Conservation (phyloP, 2,888 invertebrate species). For the Ischnura elegans region DNA sequence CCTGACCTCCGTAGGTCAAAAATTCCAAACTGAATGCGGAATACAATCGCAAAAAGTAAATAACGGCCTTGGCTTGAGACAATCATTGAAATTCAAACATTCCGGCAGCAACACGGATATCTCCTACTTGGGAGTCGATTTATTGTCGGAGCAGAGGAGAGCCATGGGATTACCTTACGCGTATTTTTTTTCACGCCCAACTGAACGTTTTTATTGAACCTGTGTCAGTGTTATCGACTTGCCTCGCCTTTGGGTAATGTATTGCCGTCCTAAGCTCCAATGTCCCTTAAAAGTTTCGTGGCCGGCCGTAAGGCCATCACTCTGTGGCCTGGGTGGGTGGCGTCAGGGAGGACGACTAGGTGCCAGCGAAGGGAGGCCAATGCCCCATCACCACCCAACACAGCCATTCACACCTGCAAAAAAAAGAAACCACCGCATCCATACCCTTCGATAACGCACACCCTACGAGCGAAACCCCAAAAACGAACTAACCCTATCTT, state of each 20-base stretch:
- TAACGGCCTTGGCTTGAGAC: neutral
- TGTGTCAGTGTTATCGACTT: conserved; percentile 46
- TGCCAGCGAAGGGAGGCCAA: neutral
- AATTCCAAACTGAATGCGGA: neutral
- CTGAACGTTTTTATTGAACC: conserved; percentile 46
- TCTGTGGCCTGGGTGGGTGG: neutral
- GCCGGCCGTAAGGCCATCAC: conserved; percentile 39
- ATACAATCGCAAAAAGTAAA: neutral
- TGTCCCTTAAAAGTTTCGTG: conserved; percentile 45
- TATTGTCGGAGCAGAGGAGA: conserved; percentile 15
- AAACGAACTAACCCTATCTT: conserved; percentile 30
- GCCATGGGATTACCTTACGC: neutral
- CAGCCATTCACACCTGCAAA: neutral
- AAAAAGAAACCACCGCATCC: too few relatives aligned
- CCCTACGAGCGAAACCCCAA: neutral
- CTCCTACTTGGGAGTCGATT: neutral
- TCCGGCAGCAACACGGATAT: neutral
- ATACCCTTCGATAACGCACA: neutral
- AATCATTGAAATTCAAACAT: conserved; percentile 35
- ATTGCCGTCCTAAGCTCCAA: conserved; percentile 30
- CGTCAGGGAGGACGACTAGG: neutral
- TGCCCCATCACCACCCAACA: neutral
- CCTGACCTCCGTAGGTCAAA: too few relatives aligned
- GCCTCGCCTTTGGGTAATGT: conserved; percentile 34
- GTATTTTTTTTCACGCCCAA: conserved; percentile 11